phyloP scores from a whole-genome alignment of 2,113 vertebrate species.

The Sterna hirundo region DNA sequence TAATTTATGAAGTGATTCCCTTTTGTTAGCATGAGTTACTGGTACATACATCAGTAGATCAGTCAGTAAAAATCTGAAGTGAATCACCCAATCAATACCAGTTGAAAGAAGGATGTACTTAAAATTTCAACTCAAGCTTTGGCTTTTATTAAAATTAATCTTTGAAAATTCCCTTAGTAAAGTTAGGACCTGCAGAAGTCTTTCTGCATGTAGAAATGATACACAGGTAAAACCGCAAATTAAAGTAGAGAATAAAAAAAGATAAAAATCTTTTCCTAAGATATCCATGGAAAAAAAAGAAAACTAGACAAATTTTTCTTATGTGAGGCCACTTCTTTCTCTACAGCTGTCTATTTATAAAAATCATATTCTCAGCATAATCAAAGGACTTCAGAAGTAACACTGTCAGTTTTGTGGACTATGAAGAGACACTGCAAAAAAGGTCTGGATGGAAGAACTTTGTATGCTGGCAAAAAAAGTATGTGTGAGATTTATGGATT shows the following conservation, averaged over 20 bases:
- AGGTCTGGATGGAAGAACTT: not conserved
- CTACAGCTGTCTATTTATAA: not conserved
- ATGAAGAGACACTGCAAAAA: not conserved
- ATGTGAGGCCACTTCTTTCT: not conserved
- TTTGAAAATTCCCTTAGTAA: not conserved
- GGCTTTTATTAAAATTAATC: not conserved
- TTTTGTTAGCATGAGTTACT: not conserved
- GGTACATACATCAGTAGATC: not conserved
- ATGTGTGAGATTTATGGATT: conserved; percentile 44
- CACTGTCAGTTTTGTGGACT: not conserved
- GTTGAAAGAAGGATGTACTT: not conserved
- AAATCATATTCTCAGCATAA: not conserved
- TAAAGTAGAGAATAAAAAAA: not conserved
- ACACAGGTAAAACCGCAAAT: not conserved
- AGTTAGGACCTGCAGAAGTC: not conserved
- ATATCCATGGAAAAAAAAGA: not conserved
- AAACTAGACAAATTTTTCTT: not conserved
- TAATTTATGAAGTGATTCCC: not conserved
- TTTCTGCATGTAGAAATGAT: not conserved
- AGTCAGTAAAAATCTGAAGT: not conserved
- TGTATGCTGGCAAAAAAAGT: not conserved
- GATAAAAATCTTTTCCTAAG: not conserved
- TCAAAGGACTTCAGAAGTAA: not conserved
- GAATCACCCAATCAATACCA: not conserved
- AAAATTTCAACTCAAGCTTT: not conserved